Evolutionary conservation across 2,113 vertebrate species (phyloP).

Genomic region (Cichladusa arquata): DNA sequence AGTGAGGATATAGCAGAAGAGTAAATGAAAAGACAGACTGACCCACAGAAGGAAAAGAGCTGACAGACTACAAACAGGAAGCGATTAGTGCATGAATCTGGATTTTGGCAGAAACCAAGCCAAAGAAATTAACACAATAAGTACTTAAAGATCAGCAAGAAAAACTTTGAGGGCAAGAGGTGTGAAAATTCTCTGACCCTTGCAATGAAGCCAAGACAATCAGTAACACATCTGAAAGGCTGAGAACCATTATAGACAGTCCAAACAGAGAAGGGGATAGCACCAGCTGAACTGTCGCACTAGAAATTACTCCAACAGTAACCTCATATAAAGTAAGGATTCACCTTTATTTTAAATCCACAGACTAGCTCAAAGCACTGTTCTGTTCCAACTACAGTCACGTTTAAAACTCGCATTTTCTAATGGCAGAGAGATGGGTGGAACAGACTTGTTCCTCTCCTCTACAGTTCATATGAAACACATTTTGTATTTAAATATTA

Average conservation of each 20-base stretch:
- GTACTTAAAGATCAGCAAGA: background rate
- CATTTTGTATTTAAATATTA: background rate
- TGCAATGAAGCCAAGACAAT: background rate
- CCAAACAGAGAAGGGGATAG: background rate
- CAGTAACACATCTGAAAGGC: background rate
- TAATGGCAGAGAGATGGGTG: background rate
- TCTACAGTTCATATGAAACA: background rate
- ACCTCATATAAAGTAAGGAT: background rate
- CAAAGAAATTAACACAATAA: background rate
- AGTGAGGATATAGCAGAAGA: background rate
- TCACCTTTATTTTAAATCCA: background rate
- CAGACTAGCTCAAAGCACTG: background rate
- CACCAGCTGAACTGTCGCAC: background rate
- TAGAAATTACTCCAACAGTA: background rate
- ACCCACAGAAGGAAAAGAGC: background rate
- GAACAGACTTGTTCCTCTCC: background rate
- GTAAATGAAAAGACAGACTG: background rate
- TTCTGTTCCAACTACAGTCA: background rate
- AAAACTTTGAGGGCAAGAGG: background rate
- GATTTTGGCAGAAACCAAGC: background rate
- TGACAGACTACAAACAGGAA: background rate
- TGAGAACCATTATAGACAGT: background rate
- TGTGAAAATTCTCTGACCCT: background rate
- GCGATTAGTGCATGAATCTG: background rate
- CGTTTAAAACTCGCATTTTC: background rate